Percentiles rank a stretch among this genome's conserved stretches.
phyloP scores from a whole-genome alignment of 2,113 vertebrate species.

The Microcebus ravelobensis region DNA sequence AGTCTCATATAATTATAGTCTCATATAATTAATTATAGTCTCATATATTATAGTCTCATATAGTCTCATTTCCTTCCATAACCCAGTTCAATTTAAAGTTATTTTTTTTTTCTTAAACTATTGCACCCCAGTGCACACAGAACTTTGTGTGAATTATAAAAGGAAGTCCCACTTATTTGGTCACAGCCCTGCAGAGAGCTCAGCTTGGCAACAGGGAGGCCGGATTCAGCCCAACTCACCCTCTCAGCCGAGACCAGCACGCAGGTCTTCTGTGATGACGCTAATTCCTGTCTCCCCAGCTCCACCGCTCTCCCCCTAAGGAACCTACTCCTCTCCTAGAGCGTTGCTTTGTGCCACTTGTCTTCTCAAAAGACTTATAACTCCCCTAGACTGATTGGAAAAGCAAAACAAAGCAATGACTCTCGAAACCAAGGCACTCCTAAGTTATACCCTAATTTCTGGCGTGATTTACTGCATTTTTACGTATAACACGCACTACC shows the following conservation, averaged over 20 bases:
- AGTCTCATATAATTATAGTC: background rate
- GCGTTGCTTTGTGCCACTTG: no score
- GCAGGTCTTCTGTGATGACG: no score
- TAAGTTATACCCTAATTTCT: no score
- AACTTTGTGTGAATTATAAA: background rate
- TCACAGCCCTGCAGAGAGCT: background rate
- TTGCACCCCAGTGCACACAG: background rate
- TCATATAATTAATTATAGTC: background rate
- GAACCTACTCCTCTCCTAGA: no score
- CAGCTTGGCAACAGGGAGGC: background rate
- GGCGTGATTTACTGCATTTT: no score
- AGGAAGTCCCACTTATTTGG: background rate
- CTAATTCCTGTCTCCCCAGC: no score
- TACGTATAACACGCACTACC: no score
- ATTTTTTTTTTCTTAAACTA: background rate
- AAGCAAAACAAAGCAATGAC: no score
- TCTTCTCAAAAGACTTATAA: no score
- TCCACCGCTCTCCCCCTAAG: no score
- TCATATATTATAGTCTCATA: background rate
- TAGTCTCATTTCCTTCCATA: background rate
- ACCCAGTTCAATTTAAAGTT: background rate
- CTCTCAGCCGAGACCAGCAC: background rate
- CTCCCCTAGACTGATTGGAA: no score
- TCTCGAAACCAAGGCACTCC: no score
- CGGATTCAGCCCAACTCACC: background rate